phyloP scores from a whole-genome alignment of 2,888 invertebrate genomes.

The Mythimna albipuncta region DNA sequence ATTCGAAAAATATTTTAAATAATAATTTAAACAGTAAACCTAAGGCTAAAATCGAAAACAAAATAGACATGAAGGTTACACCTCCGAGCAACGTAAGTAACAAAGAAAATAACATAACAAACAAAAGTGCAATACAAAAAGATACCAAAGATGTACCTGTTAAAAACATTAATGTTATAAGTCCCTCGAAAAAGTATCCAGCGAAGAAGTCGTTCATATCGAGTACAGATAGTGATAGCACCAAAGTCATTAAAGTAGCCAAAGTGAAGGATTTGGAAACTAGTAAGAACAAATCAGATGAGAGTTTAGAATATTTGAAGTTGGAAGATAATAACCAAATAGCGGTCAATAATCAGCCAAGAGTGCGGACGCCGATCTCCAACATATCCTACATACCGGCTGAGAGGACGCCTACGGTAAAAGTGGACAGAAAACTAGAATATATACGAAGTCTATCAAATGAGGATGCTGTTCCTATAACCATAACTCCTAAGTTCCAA shows the following conservation, averaged over 20 bases:
- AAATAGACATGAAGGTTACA: conserved; percentile 72
- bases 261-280: conserved; percentile 88
- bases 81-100: conserved; percentile 75
- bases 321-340: conserved; percentile 87
- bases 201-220: conserved; percentile 85
- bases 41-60: conserved; percentile 69
- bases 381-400: conserved; percentile 85
- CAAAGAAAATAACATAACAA: conserved; percentile 77
- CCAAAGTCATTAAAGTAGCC: conserved; percentile 85
- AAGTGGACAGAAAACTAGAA: conserved; percentile 67
- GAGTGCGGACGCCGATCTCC: conserved; percentile 87
- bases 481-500: conserved; percentile 86
- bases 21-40: conserved; percentile 65
- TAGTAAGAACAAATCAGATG: conserved; percentile 84
- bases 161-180: conserved; percentile 85
- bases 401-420: conserved; percentile 78
- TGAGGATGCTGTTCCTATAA: conserved; percentile 79
- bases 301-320: conserved; percentile 87
- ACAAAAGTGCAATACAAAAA: conserved; percentile 86
- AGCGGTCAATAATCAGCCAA: conserved; percentile 87
- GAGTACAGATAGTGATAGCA: conserved; percentile 81
- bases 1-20: conserved; percentile 71
- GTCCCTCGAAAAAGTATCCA: conserved; percentile 88
- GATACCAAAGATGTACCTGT: conserved; percentile 87
- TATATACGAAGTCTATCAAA: conserved; percentile 84